A percentile compares a stretch with the other conserved stretches of the same genome.
phyloP scores from a whole-genome alignment of 2,888 invertebrate genomes.

The Exephanes ischioxanthus region DNA sequence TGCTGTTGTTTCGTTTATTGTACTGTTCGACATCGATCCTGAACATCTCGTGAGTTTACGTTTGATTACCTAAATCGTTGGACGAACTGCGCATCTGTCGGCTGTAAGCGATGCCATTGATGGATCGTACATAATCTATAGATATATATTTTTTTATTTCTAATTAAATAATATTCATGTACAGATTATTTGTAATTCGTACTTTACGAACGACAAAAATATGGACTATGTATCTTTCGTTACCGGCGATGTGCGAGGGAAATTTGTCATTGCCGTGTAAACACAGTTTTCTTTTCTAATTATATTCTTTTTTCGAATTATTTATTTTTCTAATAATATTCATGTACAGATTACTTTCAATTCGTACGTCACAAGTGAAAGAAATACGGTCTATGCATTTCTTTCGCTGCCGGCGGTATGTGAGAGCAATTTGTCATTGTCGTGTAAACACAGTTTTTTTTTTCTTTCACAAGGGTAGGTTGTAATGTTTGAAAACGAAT shows the following conservation, averaged over 20 bases:
- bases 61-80: not conserved
- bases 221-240: not conserved
- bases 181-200: not conserved
- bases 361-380: not conserved
- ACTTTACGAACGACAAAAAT: not conserved
- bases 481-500: conserved; percentile 19
- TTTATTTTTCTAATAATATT: not conserved
- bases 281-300: not conserved
- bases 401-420: not conserved
- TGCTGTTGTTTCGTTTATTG: conserved; percentile 20
- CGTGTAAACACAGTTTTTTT: conserved; percentile 3
- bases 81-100: not conserved
- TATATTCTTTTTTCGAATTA: not conserved
- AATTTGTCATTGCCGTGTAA: not conserved
- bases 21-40: not conserved
- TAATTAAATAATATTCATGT: not conserved
- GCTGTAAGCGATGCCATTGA: not conserved
- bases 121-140: not conserved
- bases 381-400: not conserved
- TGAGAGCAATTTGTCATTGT: not conserved
- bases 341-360: not conserved
- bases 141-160: not conserved
- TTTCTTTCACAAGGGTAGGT: not conserved
- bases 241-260: not conserved
- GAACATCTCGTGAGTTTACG: conserved; percentile 15